Percentiles rank a stretch among this genome's conserved stretches.
Conservation (phyloP, 2,888 invertebrate species). For the Agrochola circellaris region DNA sequence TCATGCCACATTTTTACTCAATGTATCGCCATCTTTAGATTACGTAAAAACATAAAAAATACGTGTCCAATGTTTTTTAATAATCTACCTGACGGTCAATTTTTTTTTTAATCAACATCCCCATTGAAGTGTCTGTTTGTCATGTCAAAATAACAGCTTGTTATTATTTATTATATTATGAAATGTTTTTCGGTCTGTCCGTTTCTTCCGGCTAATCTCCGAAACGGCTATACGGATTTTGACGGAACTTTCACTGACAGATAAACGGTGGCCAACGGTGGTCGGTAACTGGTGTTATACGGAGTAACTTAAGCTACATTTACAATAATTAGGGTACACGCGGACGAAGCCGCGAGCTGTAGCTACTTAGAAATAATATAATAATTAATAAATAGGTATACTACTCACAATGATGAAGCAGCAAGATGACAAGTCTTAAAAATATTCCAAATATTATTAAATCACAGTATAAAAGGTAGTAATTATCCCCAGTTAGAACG, state of each 20-base stretch:
- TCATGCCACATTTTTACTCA: no score
- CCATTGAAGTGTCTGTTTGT: no score
- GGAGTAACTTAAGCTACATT: not conserved
- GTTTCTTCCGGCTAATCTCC: not conserved
- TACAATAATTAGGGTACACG: not conserved
- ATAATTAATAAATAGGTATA: not conserved
- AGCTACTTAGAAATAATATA: no score
- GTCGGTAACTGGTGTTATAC: not conserved
- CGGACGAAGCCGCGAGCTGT: no score
- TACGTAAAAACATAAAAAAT: no score
- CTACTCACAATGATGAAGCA: not conserved
- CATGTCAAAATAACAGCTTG: no score
- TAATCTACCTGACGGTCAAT: no score
- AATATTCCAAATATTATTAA: conserved; percentile 25
- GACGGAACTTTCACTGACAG: not conserved
- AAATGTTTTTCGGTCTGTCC: not conserved
- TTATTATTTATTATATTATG: no score
- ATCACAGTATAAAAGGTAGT: conserved; percentile 1
- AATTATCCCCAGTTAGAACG: conserved; percentile 36
- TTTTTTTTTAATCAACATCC: no score
- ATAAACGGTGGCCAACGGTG: no score
- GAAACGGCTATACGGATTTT: not conserved
- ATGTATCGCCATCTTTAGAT: no score
- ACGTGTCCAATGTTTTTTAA: no score
- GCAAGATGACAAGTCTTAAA: not conserved